Evolutionary conservation across 2,113 vertebrate genomes (phyloP).

Genomic region (Dipodomys merriami): DNA sequence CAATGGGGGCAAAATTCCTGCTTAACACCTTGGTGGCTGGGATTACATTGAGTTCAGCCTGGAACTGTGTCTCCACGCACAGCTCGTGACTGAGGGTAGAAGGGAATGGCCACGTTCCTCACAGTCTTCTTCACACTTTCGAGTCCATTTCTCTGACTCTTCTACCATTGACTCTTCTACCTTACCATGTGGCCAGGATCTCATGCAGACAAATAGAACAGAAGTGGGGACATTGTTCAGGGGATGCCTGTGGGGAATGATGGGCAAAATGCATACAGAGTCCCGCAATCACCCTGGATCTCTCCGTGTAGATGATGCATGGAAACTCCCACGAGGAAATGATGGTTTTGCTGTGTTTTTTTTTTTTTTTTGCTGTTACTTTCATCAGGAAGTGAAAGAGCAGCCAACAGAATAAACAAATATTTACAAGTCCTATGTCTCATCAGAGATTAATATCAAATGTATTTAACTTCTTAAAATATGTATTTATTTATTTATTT

Average conservation of each 20-base stretch:
- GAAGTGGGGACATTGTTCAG: not conserved
- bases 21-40: not conserved
- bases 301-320: not conserved
- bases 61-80: too few relatives aligned
- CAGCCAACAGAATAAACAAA: not conserved
- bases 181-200: not conserved
- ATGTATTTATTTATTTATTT: too few relatives aligned
- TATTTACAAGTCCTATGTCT: not conserved
- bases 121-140: not conserved
- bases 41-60: too few relatives aligned
- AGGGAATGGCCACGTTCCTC: too few relatives aligned
- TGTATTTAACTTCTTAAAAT: not conserved
- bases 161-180: not conserved
- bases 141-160: not conserved
- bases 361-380: too few relatives aligned
- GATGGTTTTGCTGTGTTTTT: not conserved
- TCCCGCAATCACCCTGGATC: too few relatives aligned
- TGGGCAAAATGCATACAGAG: too few relatives aligned
- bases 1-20: not conserved
- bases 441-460: not conserved
- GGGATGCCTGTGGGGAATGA: too few relatives aligned
- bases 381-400: not conserved
- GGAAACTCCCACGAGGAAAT: not conserved
- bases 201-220: not conserved
- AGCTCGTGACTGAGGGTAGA: too few relatives aligned